Evolutionary conservation across 2,888 invertebrate genomes (phyloP).

Genomic region (Tanytarsus gracilentus): DNA sequence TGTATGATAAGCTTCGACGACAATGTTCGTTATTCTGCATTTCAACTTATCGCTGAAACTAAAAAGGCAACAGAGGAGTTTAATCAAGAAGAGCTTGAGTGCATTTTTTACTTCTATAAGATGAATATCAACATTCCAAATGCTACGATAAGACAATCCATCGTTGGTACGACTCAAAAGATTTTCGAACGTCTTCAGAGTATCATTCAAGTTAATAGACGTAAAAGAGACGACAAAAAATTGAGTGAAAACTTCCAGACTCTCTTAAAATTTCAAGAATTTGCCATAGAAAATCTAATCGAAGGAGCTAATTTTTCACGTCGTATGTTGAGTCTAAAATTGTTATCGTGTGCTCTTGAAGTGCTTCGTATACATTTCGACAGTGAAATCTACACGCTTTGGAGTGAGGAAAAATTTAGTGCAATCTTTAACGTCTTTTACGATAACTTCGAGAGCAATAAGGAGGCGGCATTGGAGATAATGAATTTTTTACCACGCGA

Average conservation of each 20-base stretch:
- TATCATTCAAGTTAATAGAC: constrained; percentile 38
- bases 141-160: constrained; percentile 59
- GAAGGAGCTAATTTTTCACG: constrained; percentile 55
- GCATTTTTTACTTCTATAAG: constrained; percentile 53
- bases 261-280: constrained; percentile 44
- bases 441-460: constrained; percentile 73
- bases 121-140: constrained; percentile 62
- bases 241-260: constrained; percentile 44
- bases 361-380: constrained; percentile 31
- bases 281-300: constrained; percentile 50
- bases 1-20: constrained; percentile 46
- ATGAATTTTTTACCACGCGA: constrained; percentile 42
- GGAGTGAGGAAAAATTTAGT: not conserved
- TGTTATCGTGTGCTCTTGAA: constrained; percentile 43
- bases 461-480: constrained; percentile 53
- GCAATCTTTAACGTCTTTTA: not conserved
- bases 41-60: constrained; percentile 63
- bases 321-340: constrained; percentile 50
- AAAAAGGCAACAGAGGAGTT: constrained; percentile 63
- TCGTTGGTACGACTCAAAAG: constrained; percentile 61
- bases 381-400: constrained; percentile 18
- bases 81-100: constrained; percentile 51
- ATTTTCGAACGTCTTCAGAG: constrained; percentile 46
- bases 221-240: constrained; percentile 33
- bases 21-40: constrained; percentile 58